These are phyloP conservation scores for Hipposideros armiger DNA, from an alignment of 2,113 vertebrate species.

Conservation along the genomic window DNA sequence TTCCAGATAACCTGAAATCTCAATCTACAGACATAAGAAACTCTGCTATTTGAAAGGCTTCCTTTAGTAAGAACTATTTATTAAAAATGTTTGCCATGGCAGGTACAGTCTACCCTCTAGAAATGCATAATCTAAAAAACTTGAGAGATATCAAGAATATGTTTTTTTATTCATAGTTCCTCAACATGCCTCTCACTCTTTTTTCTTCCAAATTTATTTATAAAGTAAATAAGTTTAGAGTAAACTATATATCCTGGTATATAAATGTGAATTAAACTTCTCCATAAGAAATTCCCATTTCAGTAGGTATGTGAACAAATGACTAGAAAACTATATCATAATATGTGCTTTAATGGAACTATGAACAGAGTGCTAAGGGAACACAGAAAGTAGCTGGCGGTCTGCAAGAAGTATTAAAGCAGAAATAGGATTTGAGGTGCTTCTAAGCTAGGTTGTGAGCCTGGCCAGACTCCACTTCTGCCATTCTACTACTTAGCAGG, in stretches of 20 bases:
- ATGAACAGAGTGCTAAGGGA: neutral
- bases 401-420: neutral
- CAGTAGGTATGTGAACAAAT: neutral
- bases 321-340: neutral
- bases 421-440: neutral
- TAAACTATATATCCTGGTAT: neutral
- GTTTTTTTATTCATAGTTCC: conserved; percentile 13
- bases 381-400: neutral
- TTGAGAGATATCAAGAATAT: neutral
- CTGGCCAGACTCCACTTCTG: neutral
- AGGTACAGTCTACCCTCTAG: neutral
- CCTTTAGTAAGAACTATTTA: neutral
- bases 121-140: neutral
- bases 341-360: neutral
- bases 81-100: neutral
- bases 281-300: neutral
- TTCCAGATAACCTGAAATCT: neutral
- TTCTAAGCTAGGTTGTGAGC: neutral
- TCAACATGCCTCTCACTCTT: neutral
- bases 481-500: neutral
- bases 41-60: neutral
- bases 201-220: neutral
- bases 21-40: neutral
- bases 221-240: neutral
- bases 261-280: conserved; percentile 10